Percentiles rank a stretch among this genome's conserved stretches.
Conservation (phyloP, 2,113 vertebrate genomes). For the Ranitomeya variabilis region DNA sequence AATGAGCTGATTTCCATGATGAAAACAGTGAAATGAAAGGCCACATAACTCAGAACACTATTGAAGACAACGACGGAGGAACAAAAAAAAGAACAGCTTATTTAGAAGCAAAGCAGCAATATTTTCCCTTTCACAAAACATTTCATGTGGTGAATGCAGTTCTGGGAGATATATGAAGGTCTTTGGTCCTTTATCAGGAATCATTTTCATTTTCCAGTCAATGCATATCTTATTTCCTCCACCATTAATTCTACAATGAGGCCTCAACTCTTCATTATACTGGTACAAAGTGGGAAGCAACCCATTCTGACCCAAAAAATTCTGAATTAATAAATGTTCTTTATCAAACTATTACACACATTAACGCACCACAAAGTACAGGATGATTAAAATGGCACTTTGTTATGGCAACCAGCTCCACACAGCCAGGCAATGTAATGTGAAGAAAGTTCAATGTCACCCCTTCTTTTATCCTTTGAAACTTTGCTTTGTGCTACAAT, state of each 20-base stretch:
- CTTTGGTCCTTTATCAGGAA: constrained; percentile 70
- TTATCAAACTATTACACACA: constrained; percentile 77
- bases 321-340: constrained; percentile 75
- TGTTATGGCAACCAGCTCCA: constrained; percentile 67
- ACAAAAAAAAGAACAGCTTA: background rate
- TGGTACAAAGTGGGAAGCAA: constrained; percentile 71
- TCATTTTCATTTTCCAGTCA: constrained; percentile 77
- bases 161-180: constrained; percentile 65
- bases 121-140: constrained; percentile 47
- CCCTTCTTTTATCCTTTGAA: constrained; percentile 65
- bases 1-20: background rate
- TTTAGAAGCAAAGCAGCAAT: background rate
- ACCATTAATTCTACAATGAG: constrained; percentile 76
- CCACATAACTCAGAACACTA: background rate
- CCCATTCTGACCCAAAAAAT: constrained; percentile 69
- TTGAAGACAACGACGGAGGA: background rate
- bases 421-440: constrained; percentile 69
- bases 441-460: constrained; percentile 70
- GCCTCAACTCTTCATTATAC: constrained; percentile 76
- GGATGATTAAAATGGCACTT: constrained; percentile 78
- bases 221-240: constrained; percentile 79
- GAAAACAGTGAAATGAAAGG: constrained; percentile 6
- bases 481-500: constrained; percentile 50
- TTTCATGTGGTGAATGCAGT: constrained; percentile 59
- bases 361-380: constrained; percentile 71